A percentile compares a stretch with the other conserved stretches of the same genome.
Evolutionary conservation across 2,797 vertebrate species (phyloP).

Genomic region (Setipinna tenuifilis): DNA sequence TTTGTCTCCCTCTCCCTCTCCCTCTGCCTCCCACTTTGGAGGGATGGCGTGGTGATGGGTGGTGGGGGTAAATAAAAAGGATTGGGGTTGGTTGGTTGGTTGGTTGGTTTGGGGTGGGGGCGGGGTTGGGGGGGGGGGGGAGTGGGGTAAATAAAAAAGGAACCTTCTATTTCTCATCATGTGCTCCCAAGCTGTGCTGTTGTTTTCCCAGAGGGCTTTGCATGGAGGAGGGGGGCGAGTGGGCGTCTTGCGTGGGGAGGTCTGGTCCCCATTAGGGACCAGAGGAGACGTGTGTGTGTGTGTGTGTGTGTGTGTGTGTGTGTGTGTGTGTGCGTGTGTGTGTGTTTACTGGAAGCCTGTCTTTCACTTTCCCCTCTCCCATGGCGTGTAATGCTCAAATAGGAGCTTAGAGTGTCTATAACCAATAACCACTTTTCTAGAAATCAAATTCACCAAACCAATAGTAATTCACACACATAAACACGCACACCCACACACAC

Average conservation of each 20-base stretch:
- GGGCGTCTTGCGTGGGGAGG: constrained; percentile 54
- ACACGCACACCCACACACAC: background rate
- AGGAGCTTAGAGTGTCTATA: background rate
- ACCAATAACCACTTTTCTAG: background rate
- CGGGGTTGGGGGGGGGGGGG: background rate
- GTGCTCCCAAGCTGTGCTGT: constrained; percentile 72
- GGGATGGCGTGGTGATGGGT: too few species aligned
- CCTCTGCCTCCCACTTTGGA: too few species aligned
- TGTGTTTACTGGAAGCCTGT: constrained; percentile 3
- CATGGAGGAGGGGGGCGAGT: constrained; percentile 58
- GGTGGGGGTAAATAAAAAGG: too few species aligned
- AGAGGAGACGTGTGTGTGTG: background rate
- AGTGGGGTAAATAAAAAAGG: background rate
- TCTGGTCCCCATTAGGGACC: constrained; percentile 73
- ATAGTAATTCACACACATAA: background rate
- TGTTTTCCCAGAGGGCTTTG: constrained; percentile 67
- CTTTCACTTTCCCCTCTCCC: background rate
- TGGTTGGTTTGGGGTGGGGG: too few species aligned
- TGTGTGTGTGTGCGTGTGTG: constrained; percentile 10
- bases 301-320: constrained; percentile 6
- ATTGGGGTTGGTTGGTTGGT: too few species aligned
- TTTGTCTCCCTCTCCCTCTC: too few species aligned
- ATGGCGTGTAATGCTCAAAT: background rate
- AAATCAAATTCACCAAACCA: background rate
- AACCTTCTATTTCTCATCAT: constrained; percentile 58